Percentiles rank a stretch among this genome's conserved stretches.
Conservation (phyloP, 2,888 invertebrate species). For the Sinodicranocentrus sp. region DNA sequence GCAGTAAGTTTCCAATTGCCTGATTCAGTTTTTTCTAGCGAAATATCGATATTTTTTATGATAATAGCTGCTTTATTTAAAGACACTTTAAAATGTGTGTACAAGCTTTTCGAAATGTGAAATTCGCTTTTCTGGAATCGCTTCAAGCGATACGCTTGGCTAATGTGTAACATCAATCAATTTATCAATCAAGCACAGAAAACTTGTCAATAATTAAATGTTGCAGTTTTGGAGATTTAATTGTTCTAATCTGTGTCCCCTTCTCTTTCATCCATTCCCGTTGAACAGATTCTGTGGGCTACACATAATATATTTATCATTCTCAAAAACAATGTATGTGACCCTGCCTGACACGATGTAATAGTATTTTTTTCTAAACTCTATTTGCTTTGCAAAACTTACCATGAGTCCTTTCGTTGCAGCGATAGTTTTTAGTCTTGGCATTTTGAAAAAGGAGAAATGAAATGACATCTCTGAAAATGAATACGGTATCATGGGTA, state of each 20-base stretch:
- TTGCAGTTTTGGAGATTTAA: slow-evolving; percentile 20
- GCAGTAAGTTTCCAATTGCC: too few species aligned
- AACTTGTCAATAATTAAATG: slow-evolving; percentile 31
- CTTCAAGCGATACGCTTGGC: neutral
- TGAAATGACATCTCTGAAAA: slow-evolving; percentile 22
- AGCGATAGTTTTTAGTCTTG: neutral
- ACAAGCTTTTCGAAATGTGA: too few species aligned
- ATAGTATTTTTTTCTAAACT: too few species aligned
- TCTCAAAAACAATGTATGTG: neutral
- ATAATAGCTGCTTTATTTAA: too few species aligned
- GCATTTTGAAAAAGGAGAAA: slow-evolving; percentile 26
- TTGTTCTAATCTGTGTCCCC: slow-evolving; percentile 11
- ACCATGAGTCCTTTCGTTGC: slow-evolving; percentile 31
- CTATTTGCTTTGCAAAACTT: too few species aligned
- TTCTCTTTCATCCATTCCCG: slow-evolving; percentile 15
- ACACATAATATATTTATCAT: slow-evolving; percentile 2
- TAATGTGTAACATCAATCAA: slow-evolving; percentile 4
- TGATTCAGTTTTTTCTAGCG: too few species aligned
- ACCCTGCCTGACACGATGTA: too few species aligned
- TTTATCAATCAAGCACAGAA: too few species aligned
- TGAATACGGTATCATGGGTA: neutral
- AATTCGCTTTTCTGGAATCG: neutral
- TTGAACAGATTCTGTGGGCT: slow-evolving; percentile 22
- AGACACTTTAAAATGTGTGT: too few species aligned
- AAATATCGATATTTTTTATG: too few species aligned